Conservation (phyloP, 2,797 vertebrate genomes). For the Peromyscus eremicus region DNA sequence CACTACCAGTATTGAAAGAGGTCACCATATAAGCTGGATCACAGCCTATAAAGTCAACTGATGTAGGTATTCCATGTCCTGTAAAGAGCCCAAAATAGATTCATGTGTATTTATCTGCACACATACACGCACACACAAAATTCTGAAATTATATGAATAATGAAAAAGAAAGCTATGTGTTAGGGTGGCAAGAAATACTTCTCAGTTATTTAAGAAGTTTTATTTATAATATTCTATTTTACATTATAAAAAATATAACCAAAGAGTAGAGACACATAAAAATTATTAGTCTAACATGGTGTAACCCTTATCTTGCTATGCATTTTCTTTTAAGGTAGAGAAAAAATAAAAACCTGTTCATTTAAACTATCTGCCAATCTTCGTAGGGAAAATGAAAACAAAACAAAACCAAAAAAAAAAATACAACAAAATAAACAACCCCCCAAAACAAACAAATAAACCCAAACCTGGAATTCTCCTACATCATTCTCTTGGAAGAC, state of each 20-base stretch:
- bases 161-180: constrained; percentile 46
- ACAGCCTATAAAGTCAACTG: constrained; percentile 97
- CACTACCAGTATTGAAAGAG: constrained; percentile 94
- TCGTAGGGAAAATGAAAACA: constrained; percentile 56
- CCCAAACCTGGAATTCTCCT: neutral
- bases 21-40: constrained; percentile 98
- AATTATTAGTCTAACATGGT: neutral
- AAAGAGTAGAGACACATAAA: neutral
- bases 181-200: neutral
- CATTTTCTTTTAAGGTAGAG: constrained; percentile 37
- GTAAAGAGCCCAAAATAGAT: constrained; percentile 65
- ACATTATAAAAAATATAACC: constrained; percentile 51
- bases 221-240: constrained; percentile 44
- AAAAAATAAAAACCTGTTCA: neutral
- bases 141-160: constrained; percentile 46
- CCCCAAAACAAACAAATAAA: neutral
- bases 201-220: constrained; percentile 25
- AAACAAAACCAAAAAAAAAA: neutral
- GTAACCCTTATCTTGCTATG: neutral
- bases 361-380: neutral
- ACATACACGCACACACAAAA: neutral
- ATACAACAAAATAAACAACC: neutral
- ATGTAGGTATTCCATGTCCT: constrained; percentile 97
- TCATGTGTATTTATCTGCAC: neutral
- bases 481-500: neutral